Base-by-base conservation (phyloP, 1,140 invertebrate species). In the Drosophila funebris region DNA sequence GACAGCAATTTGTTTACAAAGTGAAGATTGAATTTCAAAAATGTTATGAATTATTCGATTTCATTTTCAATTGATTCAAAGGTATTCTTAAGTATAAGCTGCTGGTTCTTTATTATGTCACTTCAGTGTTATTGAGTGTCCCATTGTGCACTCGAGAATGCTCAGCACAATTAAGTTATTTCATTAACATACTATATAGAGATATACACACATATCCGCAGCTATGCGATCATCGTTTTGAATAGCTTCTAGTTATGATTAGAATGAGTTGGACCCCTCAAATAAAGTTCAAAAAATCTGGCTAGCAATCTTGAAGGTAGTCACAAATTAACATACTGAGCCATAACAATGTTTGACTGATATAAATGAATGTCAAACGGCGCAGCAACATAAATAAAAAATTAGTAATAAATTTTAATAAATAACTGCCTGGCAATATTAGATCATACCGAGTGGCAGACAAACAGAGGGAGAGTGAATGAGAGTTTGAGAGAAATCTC, bases 391-490 rank as follows among this genome's bases (percentile, higher is more conserved):
- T 76, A 75, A 76, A 83, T 83, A 88, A 83, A 88, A 85, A 89
- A 83, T 88, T 79, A 63, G 73, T 77, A 88, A 88, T 88, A 88
- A 88, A 88, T 88, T 88, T 88, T 88, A 87, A 87, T 88, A 87
- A 87, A 88, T 88, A 88, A 84, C 72, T 87, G 83, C 72, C 76
- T 77, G 72, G 66, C 84, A 75, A 76, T 79, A 88, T 88, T 88
- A 88, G 84, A 88, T 88, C 83, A 88, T 83, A 67, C 57, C 14
- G 3, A 41, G n/a, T 37, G 27, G 41, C n/a, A 43, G 37, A 43
- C 16, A 31, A 11, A 31, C 14, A 60, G 56, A 9, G 41, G 5
- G 9, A 57, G 20, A 48, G 46, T 53, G 44, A 33, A 14, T 14
- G 8, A 29, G 14, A 57, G 24, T 29, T 9, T 5, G 18, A 60